Evolutionary conservation across 2,113 vertebrate genomes (phyloP).

Genomic region (Chaetorhynchus papuensis): DNA sequence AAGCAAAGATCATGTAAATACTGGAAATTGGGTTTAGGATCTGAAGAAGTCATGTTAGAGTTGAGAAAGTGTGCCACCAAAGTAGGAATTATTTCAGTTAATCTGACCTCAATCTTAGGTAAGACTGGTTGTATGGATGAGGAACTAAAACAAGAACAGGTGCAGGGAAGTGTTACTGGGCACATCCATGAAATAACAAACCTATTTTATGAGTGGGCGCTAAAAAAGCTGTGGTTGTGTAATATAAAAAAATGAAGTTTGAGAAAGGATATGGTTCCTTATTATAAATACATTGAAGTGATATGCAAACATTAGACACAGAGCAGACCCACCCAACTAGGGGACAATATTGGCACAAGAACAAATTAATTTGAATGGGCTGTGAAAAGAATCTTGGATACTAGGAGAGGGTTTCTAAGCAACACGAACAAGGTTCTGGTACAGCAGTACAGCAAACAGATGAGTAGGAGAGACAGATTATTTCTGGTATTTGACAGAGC

Average conservation of each 20-base stretch:
- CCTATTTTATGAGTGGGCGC: not conserved
- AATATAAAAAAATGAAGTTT: not conserved
- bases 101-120: not conserved
- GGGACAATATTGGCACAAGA: not conserved
- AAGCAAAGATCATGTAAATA: not conserved
- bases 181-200: not conserved
- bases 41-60: not conserved
- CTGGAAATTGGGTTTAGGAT: not conserved
- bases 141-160: conserved; percentile 4
- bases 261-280: not conserved
- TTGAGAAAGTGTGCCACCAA: not conserved
- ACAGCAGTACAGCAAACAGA: not conserved
- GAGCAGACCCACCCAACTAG: not conserved
- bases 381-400: not conserved
- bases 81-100: not conserved
- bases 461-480: not conserved
- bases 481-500: not conserved
- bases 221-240: not conserved
- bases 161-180: not conserved
- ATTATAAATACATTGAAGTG: not conserved
- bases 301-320: not conserved
- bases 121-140: not conserved
- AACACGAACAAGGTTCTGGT: not conserved
- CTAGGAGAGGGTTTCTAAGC: conserved; percentile 19
- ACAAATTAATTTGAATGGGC: not conserved